Conservation (phyloP, 2,888 invertebrate genomes). For the Mycalesis mineus region DNA sequence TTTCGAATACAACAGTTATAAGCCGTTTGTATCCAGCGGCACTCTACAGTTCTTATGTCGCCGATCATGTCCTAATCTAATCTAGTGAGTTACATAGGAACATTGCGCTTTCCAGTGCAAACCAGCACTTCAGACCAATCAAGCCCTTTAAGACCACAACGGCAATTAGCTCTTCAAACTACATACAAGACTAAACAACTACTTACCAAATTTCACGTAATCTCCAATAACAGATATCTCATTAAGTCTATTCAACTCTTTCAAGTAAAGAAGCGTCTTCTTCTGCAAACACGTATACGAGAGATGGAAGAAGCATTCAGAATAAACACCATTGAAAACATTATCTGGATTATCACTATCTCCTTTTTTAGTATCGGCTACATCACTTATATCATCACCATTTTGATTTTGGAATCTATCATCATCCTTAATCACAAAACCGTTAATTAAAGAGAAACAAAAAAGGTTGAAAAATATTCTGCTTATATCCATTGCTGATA, state of each 20-base stretch:
- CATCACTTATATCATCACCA: slow-evolving; percentile 29
- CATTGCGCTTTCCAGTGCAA: too few relatives aligned
- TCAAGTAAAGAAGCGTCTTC: slow-evolving; percentile 76
- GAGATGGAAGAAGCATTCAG: slow-evolving; percentile 74
- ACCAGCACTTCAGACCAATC: too few relatives aligned
- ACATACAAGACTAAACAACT: too few relatives aligned
- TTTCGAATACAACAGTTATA: too few relatives aligned
- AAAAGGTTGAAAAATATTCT: slow-evolving; percentile 37
- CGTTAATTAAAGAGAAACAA: slow-evolving; percentile 34
- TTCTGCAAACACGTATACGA: slow-evolving; percentile 78
- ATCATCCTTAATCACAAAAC: slow-evolving; percentile 32
- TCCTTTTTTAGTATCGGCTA: slow-evolving; percentile 4
- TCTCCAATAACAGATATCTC: slow-evolving; percentile 77
- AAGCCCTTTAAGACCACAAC: too few relatives aligned
- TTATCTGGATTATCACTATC: slow-evolving; percentile 42
- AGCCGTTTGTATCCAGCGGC: too few relatives aligned
- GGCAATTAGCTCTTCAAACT: too few relatives aligned
- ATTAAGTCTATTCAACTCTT: slow-evolving; percentile 70
- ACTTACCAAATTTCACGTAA: slow-evolving; percentile 74
- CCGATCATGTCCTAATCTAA: too few relatives aligned
- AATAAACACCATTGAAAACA: slow-evolving; percentile 73
- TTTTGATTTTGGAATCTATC: slow-evolving; percentile 23
- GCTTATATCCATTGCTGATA: slow-evolving; percentile 43
- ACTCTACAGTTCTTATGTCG: too few relatives aligned
- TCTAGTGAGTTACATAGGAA: too few relatives aligned